Conservation (phyloP, 2,888 invertebrate genomes). For the Rhagonycha lutea region DNA sequence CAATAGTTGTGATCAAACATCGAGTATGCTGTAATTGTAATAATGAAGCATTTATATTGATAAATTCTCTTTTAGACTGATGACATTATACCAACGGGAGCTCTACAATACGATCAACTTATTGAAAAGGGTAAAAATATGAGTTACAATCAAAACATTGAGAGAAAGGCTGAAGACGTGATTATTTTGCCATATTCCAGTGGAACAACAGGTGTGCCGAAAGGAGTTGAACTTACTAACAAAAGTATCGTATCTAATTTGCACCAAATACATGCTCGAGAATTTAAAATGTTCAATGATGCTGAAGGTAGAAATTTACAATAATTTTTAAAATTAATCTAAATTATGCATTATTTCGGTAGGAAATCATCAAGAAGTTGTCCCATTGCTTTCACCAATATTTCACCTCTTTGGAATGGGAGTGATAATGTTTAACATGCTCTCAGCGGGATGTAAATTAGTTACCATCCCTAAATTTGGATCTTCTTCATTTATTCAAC, state of each 20-base stretch:
- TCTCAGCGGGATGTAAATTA: conserved; percentile 54
- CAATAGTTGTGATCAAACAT: background rate
- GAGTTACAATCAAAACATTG: conserved; percentile 38
- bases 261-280: background rate
- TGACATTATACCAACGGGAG: background rate
- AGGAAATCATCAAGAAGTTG: conserved; percentile 52
- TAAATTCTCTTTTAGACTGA: background rate
- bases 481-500: conserved; percentile 29
- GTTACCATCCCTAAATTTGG: conserved; percentile 52
- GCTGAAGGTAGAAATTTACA: background rate
- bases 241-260: conserved; percentile 52
- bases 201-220: conserved; percentile 79
- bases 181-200: conserved; percentile 77
- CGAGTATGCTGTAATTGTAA: background rate
- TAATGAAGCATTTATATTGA: conserved; percentile 31
- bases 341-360: conserved; percentile 36
- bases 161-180: conserved; percentile 61
- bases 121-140: background rate
- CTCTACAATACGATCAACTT: background rate
- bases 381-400: conserved; percentile 54
- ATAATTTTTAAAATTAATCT: background rate
- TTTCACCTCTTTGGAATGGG: conserved; percentile 60
- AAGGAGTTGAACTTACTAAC: conserved; percentile 67
- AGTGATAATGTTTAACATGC: conserved; percentile 50
- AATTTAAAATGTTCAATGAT: background rate